These are phyloP conservation scores for Montipora sp. DNA, from an alignment of 64 coral and sea anemone genomes.

Conservation along the genomic window DNA sequence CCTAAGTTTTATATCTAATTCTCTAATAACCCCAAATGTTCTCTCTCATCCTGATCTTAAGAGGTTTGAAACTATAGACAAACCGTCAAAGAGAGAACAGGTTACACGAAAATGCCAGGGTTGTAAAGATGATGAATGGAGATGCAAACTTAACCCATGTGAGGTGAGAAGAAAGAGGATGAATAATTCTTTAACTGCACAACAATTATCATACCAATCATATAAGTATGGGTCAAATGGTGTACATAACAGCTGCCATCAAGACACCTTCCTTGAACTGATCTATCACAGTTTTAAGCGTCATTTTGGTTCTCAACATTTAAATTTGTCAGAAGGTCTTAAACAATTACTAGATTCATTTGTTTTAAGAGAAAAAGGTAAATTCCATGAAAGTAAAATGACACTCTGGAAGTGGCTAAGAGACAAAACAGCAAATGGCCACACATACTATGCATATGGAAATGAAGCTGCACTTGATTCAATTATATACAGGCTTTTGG, in stretches of 20 bases:
- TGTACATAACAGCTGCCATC: conserved; percentile 58
- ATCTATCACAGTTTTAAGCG: conserved; percentile 33
- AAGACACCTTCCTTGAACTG: conserved; percentile 61
- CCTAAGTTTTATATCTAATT: conserved; percentile 2
- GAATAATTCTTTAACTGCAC: background rate
- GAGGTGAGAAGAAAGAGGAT: conserved; percentile 37
- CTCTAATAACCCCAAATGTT: background rate
- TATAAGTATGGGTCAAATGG: conserved; percentile 63
- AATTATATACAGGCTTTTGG: conserved; percentile 28
- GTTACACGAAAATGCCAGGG: conserved; percentile 18
- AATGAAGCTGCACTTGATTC: conserved; percentile 46
- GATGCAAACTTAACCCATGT: conserved; percentile 34
- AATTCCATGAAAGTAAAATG: conserved; percentile 60
- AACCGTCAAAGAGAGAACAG: background rate
- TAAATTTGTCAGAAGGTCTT: conserved; percentile 17
- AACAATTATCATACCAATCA: conserved; percentile 15
- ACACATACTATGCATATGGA: conserved; percentile 46
- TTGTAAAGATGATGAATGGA: conserved; percentile 42
- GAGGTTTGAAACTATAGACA: background rate
- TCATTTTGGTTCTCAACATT: background rate
- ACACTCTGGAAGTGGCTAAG: conserved; percentile 24
- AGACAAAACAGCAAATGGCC: conserved; percentile 32
- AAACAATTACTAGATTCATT: conserved; percentile 17
- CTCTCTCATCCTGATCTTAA: conserved; percentile 18
- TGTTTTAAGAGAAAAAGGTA: conserved; percentile 20